Percentiles rank a stretch among this genome's conserved stretches.
Conservation (phyloP, 2,888 invertebrate genomes). For the Ceratothoa steindachneri region DNA sequence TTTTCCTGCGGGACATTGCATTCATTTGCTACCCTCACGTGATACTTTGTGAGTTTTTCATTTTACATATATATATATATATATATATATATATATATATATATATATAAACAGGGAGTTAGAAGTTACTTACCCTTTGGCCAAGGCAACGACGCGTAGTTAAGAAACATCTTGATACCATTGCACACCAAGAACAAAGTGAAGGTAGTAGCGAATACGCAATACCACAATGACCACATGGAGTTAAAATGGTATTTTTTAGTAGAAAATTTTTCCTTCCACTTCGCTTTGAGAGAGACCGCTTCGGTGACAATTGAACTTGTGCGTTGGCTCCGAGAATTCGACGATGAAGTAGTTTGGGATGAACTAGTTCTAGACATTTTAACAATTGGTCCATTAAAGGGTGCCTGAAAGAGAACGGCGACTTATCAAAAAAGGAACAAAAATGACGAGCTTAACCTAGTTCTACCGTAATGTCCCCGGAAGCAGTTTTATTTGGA, state of each 20-base stretch:
- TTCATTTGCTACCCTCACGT: too few relatives aligned
- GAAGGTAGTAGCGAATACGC: constrained; percentile 25
- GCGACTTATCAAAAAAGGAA: too few relatives aligned
- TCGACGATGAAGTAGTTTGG: background rate
- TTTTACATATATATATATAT: constrained; percentile 11
- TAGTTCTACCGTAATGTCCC: too few relatives aligned
- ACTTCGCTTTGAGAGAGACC: background rate
- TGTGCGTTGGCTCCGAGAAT: background rate
- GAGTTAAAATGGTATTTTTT: constrained; percentile 5
- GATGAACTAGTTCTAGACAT: background rate
- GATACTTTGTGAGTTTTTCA: too few relatives aligned
- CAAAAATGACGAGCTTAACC: too few relatives aligned
- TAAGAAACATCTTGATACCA: constrained; percentile 31
- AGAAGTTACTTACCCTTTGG: constrained; percentile 19
- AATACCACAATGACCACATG: constrained; percentile 37
- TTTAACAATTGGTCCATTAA: background rate
- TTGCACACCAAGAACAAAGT: constrained; percentile 30
- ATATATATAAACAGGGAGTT: constrained; percentile 17
- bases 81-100: constrained; percentile 15
- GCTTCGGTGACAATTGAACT: background rate
- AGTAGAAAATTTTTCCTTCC: background rate
- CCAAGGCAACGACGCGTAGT: constrained; percentile 40
- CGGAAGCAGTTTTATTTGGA: too few relatives aligned
- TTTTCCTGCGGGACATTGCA: too few relatives aligned
- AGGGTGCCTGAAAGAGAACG: background rate